A percentile compares a stretch with the other conserved stretches of the same genome.
phyloP scores from a whole-genome alignment of 2,797 vertebrate species.

The Tarsius wallacei region DNA sequence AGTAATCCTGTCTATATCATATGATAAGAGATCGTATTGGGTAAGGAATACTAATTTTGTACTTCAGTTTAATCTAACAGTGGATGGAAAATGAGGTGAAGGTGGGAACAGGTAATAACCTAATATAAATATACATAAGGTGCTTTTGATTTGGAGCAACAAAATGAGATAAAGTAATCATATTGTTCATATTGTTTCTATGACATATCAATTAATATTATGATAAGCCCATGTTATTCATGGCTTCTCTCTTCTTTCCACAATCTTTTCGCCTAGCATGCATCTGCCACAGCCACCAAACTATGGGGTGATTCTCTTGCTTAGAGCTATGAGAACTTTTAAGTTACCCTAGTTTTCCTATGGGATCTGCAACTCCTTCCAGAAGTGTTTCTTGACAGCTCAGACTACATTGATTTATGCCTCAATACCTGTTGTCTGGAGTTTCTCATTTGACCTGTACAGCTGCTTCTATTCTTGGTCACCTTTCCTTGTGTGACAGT shows the following conservation, averaged over 20 bases:
- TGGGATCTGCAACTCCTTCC: neutral
- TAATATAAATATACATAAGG: neutral
- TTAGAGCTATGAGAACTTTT: conserved; percentile 29
- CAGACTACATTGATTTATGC: conserved; percentile 22
- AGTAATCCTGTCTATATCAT: neutral
- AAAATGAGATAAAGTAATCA: conserved; percentile 32
- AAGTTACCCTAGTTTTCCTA: neutral
- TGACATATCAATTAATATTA: neutral
- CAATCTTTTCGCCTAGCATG: neutral
- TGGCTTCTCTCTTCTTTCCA: neutral
- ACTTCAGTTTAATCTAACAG: neutral
- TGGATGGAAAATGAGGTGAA: neutral
- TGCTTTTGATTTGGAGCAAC: neutral
- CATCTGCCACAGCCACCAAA: neutral
- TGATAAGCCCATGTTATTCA: neutral
- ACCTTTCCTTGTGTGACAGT: neutral
- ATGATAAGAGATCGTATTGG: neutral
- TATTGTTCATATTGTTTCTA: neutral
- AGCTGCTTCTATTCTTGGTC: neutral
- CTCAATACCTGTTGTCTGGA: neutral
- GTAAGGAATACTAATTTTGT: neutral
- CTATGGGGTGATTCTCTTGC: neutral
- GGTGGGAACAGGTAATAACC: neutral
- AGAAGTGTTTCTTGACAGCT: conserved; percentile 46
- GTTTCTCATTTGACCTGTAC: conserved; percentile 30